These are phyloP conservation scores for Diabrotica virgifera DNA, from an alignment of 1,140 invertebrate genomes.

Conservation along the genomic window DNA sequence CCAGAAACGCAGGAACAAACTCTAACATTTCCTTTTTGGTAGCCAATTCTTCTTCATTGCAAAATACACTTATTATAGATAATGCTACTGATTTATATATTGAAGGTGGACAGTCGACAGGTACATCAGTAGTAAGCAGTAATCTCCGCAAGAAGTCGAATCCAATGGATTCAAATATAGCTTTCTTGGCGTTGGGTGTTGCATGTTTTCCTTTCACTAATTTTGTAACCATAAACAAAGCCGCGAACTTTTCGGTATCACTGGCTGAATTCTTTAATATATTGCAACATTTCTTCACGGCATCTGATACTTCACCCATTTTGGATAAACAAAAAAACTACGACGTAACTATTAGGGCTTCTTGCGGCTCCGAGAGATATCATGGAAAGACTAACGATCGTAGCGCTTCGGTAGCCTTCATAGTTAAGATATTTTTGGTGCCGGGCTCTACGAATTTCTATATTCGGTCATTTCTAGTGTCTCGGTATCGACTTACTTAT, in stretches of 20 bases:
- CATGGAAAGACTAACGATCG: constrained; percentile 29
- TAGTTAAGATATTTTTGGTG: constrained; percentile 44
- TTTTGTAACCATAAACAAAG: constrained; percentile 86
- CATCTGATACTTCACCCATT: constrained; percentile 62
- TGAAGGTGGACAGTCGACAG: constrained; percentile 78
- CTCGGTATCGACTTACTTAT: constrained; percentile 41
- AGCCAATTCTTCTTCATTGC: constrained; percentile 72
- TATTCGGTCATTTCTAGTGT: constrained; percentile 42
- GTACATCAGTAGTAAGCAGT: constrained; percentile 68
- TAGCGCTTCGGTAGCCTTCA: constrained; percentile 24
- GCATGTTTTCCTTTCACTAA: constrained; percentile 78
- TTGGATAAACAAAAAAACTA: not conserved
- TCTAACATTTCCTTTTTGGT: constrained; percentile 77
- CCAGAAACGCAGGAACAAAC: constrained; percentile 75
- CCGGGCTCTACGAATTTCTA: constrained; percentile 35
- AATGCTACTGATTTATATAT: constrained; percentile 88
- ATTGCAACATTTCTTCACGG: constrained; percentile 76
- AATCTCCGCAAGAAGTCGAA: constrained; percentile 79
- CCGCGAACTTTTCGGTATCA: constrained; percentile 89
- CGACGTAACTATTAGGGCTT: not conserved
- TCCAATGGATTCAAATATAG: constrained; percentile 85
- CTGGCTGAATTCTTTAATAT: constrained; percentile 73
- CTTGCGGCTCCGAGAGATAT: constrained; percentile 14
- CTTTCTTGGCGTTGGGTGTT: constrained; percentile 64
- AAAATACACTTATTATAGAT: constrained; percentile 80